phyloP scores from a whole-genome alignment of 92 coral and sea anemone species.

The Heteractis magnifica region DNA sequence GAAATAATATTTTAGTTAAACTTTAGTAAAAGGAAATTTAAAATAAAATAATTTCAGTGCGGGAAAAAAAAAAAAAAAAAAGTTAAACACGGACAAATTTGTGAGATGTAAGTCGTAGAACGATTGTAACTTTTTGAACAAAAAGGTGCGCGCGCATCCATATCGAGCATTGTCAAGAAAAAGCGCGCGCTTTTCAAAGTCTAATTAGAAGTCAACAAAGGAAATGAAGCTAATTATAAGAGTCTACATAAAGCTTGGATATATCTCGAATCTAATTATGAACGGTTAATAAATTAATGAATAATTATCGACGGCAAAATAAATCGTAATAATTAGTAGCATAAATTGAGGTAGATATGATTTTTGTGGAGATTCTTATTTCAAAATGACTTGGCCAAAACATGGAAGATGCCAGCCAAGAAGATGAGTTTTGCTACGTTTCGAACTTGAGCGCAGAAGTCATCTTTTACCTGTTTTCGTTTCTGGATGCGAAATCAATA shows the following conservation, averaged over 20 bases:
- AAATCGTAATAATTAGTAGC: background rate
- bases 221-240: background rate
- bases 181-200: background rate
- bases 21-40: no score
- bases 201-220: background rate
- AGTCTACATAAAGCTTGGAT: background rate
- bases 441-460: constrained; percentile 76
- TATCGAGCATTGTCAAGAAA: background rate
- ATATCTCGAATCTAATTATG: background rate
- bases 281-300: background rate
- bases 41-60: background rate
- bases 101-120: background rate
- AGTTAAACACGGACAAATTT: background rate
- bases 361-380: background rate
- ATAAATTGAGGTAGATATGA: background rate
- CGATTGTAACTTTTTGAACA: no score
- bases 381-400: background rate
- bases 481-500: constrained; percentile 65
- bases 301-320: constrained; percentile 1
- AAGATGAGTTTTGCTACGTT: constrained; percentile 32
- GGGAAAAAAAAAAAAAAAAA: background rate
- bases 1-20: no score
- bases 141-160: background rate
- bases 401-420: constrained; percentile 41
- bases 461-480: constrained; percentile 53